phyloP scores from a whole-genome alignment of 2,113 vertebrate genomes.

The Nothocercus julius region DNA sequence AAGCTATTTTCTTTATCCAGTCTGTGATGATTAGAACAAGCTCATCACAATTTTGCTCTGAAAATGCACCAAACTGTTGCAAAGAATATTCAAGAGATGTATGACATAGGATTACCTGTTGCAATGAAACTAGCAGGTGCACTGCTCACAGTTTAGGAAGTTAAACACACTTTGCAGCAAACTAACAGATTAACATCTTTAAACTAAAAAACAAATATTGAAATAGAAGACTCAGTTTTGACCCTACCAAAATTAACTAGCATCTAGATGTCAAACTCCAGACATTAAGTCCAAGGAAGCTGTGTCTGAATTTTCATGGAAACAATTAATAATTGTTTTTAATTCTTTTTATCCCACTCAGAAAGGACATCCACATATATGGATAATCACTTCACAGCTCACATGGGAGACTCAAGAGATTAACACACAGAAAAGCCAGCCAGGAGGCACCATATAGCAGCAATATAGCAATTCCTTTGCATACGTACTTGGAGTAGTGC shows the following conservation, averaged over 20 bases:
- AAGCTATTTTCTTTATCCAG: conserved; percentile 73
- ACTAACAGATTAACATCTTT: neutral
- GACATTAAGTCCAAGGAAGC: neutral
- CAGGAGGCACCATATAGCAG: neutral
- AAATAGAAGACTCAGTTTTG: neutral
- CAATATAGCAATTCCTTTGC: neutral
- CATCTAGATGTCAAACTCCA: accelerated
- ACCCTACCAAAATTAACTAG: neutral
- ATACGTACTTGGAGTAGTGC: neutral
- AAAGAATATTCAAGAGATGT: conserved; percentile 66
- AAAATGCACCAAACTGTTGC: conserved; percentile 40
- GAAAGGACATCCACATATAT: neutral
- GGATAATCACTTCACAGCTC: neutral
- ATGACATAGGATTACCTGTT: conserved; percentile 58
- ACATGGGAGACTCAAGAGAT: accelerated
- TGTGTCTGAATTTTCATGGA: neutral
- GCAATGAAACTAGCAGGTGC: neutral
- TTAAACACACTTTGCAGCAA: neutral
- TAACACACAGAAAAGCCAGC: neutral
- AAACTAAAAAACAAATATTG: too few relatives aligned
- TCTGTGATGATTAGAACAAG: conserved; percentile 54
- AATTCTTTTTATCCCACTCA: neutral
- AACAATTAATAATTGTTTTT: neutral
- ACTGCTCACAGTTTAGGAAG: conserved; percentile 10
- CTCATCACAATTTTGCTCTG: conserved; percentile 66